Conservation (phyloP, 2,888 invertebrate genomes). For the Noctua janthina region DNA sequence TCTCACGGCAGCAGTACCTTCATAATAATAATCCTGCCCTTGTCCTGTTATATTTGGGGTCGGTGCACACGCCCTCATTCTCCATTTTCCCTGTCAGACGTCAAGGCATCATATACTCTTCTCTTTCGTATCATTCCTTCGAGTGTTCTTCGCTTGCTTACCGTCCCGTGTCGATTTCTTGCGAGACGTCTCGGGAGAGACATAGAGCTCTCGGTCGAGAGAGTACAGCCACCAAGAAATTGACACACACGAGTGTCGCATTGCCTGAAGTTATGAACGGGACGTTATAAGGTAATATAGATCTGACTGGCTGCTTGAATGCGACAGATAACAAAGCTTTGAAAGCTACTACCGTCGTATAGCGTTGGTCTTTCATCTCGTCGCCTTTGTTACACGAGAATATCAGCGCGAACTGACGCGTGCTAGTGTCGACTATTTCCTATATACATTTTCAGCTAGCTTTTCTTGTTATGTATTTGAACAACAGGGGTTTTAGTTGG, state of each 20-base stretch:
- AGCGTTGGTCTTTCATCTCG: constrained; percentile 59
- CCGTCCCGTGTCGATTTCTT: neutral
- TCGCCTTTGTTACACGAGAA: constrained; percentile 54
- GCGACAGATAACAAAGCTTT: constrained; percentile 63
- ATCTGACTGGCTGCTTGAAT: constrained; percentile 46
- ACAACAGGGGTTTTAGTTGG: constrained; percentile 29
- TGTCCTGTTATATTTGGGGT: too few species aligned
- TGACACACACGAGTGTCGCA: neutral
- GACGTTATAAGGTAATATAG: constrained; percentile 48
- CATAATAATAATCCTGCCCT: neutral
- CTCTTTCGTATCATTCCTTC: neutral
- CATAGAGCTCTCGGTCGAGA: neutral
- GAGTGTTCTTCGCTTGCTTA: neutral
- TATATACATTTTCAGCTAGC: constrained; percentile 29
- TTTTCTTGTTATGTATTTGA: constrained; percentile 38
- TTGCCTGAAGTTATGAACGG: neutral
- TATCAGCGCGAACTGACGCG: constrained; percentile 51
- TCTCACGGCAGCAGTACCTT: neutral
- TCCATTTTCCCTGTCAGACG: neutral
- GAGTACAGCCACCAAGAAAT: too few species aligned
- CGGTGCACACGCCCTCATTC: neutral
- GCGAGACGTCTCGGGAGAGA: neutral
- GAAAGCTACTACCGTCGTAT: constrained; percentile 12
- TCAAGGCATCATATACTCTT: neutral
- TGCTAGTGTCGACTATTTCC: constrained; percentile 27